Conservation (phyloP, 1,140 invertebrate genomes). For the Agrilus planipennis region DNA sequence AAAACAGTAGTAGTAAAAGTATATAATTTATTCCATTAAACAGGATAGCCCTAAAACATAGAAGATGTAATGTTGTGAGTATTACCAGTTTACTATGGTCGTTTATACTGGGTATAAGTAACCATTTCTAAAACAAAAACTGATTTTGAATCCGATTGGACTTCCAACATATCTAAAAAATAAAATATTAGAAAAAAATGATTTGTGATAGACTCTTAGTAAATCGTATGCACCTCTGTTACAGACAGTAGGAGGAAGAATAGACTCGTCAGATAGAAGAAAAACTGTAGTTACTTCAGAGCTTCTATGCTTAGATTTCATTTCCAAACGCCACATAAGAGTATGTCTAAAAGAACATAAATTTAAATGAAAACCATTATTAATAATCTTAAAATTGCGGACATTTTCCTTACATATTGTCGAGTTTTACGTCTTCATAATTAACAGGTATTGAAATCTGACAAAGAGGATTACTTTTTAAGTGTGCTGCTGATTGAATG, state of each 20-base stretch:
- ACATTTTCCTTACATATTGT: neutral
- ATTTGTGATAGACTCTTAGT: neutral
- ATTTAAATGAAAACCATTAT: neutral
- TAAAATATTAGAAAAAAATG: neutral
- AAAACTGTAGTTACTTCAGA: constrained; percentile 6
- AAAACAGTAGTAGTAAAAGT: too few relatives aligned
- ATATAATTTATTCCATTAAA: too few relatives aligned
- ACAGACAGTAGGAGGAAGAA: constrained; percentile 8
- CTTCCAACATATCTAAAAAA: neutral
- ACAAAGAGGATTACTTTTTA: neutral
- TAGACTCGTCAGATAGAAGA: neutral
- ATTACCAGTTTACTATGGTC: too few relatives aligned
- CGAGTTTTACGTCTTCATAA: constrained; percentile 1
- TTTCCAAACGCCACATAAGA: constrained; percentile 3
- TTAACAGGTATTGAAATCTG: neutral
- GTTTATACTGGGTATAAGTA: constrained; percentile 1
- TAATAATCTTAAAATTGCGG: neutral
- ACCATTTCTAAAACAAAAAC: constrained; percentile 3
- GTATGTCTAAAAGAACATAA: constrained; percentile 6
- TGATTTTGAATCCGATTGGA: neutral
- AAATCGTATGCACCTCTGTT: constrained; percentile 6
- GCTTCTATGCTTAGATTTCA: neutral
- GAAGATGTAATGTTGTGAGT: too few relatives aligned
- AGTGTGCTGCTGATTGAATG: neutral
- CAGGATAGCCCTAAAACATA: too few relatives aligned